A percentile compares a stretch with the other conserved stretches of the same genome.
These are phyloP conservation scores for Anastrepha obliqua DNA, from an alignment of 1,140 invertebrate species.

Conservation along the genomic window DNA sequence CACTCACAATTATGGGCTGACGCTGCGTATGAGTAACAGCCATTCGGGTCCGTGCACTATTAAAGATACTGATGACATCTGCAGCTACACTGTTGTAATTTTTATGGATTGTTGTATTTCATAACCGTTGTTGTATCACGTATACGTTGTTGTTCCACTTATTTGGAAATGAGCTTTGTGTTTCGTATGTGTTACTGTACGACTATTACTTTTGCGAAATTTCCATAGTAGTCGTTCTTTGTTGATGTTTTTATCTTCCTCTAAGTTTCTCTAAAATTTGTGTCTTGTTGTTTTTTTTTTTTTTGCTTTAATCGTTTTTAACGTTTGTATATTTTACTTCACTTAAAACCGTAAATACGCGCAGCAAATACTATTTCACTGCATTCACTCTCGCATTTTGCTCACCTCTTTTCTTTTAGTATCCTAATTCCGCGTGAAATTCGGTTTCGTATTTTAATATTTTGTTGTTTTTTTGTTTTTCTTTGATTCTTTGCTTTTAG, in stretches of 20 bases:
- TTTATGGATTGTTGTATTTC: too few relatives aligned
- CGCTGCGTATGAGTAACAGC: slow-evolving; percentile 32
- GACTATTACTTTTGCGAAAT: not conserved
- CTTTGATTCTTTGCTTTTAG: not conserved
- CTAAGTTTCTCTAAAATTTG: not conserved
- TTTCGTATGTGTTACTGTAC: not conserved
- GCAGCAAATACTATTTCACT: not conserved
- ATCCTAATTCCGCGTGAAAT: not conserved
- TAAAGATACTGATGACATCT: too few relatives aligned
- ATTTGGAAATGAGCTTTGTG: too few relatives aligned
- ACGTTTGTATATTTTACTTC: slow-evolving; percentile 3
- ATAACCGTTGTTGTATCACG: too few relatives aligned
- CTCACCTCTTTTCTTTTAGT: not conserved
- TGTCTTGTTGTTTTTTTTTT: not conserved
- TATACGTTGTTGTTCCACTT: too few relatives aligned
- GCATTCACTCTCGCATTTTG: slow-evolving; percentile 11
- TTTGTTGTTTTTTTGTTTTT: not conserved
- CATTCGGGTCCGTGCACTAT: not conserved
- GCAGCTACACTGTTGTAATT: too few relatives aligned
- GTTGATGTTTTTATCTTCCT: not conserved
- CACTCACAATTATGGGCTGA: not conserved
- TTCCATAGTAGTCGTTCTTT: not conserved
- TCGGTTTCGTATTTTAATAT: not conserved
- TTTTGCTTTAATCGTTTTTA: slow-evolving; percentile 4
- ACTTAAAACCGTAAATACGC: slow-evolving; percentile 2